phyloP scores from a whole-genome alignment of 2,113 vertebrate species.

The Rhea americana region DNA sequence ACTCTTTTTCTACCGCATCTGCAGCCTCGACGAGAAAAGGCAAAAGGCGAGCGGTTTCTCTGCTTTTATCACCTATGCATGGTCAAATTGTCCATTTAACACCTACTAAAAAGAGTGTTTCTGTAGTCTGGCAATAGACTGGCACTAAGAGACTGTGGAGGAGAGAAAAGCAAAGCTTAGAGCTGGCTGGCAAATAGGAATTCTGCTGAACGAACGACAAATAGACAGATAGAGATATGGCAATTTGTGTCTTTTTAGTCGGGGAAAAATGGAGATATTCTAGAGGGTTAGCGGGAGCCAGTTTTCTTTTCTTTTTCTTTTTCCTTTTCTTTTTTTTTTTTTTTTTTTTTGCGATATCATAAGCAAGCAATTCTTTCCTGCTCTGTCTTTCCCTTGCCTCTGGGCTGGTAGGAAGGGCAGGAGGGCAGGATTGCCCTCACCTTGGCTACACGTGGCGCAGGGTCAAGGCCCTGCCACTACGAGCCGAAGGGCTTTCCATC shows the following conservation, averaged over 20 bases:
- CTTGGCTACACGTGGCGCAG: too few species aligned
- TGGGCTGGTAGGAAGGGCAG: neutral
- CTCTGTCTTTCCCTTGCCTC: too few species aligned
- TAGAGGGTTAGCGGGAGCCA: neutral
- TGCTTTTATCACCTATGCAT: neutral
- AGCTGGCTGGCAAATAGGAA: neutral
- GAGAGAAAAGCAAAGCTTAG: neutral
- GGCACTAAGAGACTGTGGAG: accelerated
- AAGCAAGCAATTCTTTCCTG: neutral
- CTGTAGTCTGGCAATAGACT: accelerated
- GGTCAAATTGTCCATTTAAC: neutral
- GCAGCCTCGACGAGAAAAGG: neutral
- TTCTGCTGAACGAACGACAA: too few species aligned
- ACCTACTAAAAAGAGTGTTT: accelerated
- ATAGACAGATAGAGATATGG: neutral
- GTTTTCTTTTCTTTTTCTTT: neutral
- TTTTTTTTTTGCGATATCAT: accelerated
- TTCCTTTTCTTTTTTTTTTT: neutral
- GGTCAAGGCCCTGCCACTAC: too few species aligned
- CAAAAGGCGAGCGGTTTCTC: accelerated
- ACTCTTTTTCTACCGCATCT: neutral
- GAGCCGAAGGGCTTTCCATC: too few species aligned
- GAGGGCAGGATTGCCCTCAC: too few species aligned
- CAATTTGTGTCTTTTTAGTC: neutral
- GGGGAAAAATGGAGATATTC: neutral